Evolutionary conservation across 1,140 invertebrate species (phyloP).

Genomic region (Drosophila pallidifrons): DNA sequence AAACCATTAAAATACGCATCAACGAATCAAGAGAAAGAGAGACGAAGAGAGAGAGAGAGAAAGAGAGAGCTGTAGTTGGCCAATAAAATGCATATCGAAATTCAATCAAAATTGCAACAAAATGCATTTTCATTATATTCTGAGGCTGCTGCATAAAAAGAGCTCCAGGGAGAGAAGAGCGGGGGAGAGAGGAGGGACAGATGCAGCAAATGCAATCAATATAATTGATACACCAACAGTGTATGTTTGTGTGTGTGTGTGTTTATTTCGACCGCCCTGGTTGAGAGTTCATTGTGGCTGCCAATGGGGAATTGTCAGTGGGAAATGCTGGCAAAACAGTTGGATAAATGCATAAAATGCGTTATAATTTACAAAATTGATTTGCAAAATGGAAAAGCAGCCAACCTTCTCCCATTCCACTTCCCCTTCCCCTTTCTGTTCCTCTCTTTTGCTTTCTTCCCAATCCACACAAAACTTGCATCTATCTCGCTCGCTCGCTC

Average conservation of each 20-base stretch:
- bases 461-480: background rate
- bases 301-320: conserved; percentile 35
- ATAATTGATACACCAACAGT: conserved; percentile 48
- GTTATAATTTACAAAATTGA: conserved; percentile 59
- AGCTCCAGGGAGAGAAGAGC: background rate
- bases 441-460: no score
- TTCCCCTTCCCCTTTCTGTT: background rate
- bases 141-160: conserved; percentile 31
- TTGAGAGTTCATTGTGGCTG: conserved; percentile 34
- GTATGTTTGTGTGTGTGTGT: conserved; percentile 5
- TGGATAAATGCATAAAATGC: conserved; percentile 40
- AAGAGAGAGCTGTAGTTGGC: background rate
- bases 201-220: conserved; percentile 55
- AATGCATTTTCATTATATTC: conserved; percentile 54
- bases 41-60: background rate
- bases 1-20: conserved; percentile 5
- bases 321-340: conserved; percentile 16
- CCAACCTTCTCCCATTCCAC: background rate
- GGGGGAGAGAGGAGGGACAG: background rate
- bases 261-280: conserved; percentile 11
- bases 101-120: conserved; percentile 58
- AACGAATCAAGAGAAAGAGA: background rate
- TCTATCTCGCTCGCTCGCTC: background rate
- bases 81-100: conserved; percentile 51
- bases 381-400: conserved; percentile 53